Evolutionary conservation across 2,113 vertebrate genomes (phyloP).

Genomic region (Cathartes aura): DNA sequence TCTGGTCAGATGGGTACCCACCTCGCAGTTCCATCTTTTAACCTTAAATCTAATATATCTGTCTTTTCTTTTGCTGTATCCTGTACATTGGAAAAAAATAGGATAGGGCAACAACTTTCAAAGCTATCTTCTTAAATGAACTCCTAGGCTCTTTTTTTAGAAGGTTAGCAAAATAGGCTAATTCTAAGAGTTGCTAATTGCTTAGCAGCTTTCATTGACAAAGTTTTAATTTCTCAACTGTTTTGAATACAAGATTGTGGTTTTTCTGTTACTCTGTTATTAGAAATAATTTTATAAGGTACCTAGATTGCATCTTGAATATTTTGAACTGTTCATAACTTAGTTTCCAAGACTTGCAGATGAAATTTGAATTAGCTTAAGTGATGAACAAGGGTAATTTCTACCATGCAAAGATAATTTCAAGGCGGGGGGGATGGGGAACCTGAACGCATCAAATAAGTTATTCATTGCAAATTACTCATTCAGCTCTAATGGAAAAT

Average conservation of each 20-base stretch:
- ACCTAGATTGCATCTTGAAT: background rate
- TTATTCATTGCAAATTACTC: constrained; percentile 1
- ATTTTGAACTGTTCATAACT: background rate
- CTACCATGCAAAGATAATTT: background rate
- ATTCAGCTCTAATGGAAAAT: background rate
- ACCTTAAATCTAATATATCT: background rate
- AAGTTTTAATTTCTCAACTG: background rate
- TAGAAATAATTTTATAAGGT: background rate
- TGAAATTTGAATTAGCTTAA: background rate
- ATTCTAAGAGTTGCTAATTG: background rate
- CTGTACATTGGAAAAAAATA: background rate
- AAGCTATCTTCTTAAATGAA: background rate
- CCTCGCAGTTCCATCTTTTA: background rate
- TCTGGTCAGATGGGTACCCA: background rate
- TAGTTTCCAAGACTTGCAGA: background rate
- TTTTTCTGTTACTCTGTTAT: background rate
- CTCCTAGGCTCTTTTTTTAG: too few species aligned
- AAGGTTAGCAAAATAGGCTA: background rate
- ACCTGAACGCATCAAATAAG: background rate
- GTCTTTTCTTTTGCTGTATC: background rate
- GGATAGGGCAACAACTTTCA: background rate
- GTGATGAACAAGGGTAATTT: background rate
- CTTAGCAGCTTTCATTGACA: background rate
- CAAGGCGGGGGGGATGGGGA: fast-evolving
- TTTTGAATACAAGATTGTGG: background rate